Evolutionary conservation across 2,113 vertebrate genomes (phyloP).

Genomic region (Osmerus eperlanus): DNA sequence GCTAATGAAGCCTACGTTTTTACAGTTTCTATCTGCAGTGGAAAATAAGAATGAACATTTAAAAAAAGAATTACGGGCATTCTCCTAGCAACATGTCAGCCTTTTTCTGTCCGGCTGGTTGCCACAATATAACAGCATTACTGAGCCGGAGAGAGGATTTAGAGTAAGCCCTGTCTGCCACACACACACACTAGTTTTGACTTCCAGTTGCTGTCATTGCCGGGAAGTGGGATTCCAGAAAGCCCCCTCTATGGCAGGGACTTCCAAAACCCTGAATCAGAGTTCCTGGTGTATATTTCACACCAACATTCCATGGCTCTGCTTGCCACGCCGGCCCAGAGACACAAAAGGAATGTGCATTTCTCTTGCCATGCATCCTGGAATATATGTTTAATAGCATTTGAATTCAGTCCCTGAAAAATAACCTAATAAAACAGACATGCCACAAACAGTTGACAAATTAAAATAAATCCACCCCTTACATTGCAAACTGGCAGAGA

Average conservation of each 20-base stretch:
- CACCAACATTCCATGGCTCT: conserved; percentile 44
- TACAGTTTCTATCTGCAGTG: not conserved
- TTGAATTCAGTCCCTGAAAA: not conserved
- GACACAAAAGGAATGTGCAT: conserved; percentile 45
- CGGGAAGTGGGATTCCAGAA: conserved; percentile 31
- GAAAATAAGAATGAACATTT: not conserved
- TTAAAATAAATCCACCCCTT: not conserved
- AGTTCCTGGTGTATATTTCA: conserved; percentile 27
- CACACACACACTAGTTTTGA: conserved; percentile 16
- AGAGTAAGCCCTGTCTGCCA: not conserved
- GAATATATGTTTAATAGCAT: not conserved
- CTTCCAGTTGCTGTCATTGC: conserved; percentile 5
- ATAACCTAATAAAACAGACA: too few relatives aligned
- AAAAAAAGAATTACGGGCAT: conserved; percentile 4
- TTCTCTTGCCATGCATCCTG: conserved; percentile 25
- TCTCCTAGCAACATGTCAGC: conserved; percentile 21
- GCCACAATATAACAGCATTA: conserved; percentile 13
- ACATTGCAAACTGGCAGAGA: not conserved
- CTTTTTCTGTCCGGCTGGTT: conserved; percentile 18
- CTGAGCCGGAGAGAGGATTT: conserved; percentile 26
- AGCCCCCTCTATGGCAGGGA: conserved; percentile 28
- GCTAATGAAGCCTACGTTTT: too few relatives aligned
- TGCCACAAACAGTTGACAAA: not conserved
- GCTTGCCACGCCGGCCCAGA: conserved; percentile 42
- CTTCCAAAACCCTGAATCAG: conserved; percentile 41